Evolutionary conservation across 2,797 vertebrate genomes (phyloP).

Genomic region (Silurus aristotelis): DNA sequence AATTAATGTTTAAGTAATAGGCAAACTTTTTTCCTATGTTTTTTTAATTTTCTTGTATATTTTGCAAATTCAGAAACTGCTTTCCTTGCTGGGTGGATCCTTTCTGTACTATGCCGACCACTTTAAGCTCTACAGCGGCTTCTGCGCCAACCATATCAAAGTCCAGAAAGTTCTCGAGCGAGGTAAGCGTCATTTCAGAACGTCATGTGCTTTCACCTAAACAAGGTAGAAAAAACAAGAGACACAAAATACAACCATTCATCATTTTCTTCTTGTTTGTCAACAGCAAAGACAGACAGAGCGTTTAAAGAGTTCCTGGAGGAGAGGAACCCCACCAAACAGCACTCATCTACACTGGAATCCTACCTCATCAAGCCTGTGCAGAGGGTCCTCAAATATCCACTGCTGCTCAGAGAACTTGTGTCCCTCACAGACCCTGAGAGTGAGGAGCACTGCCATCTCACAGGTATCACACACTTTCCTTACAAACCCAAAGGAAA

Average conservation of each 20-base stretch:
- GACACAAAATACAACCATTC: background rate
- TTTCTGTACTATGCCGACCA: conserved; percentile 96
- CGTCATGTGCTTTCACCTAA: background rate
- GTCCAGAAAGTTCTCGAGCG: conserved; percentile 94
- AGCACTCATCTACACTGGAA: conserved; percentile 92
- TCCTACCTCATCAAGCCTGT: conserved; percentile 97
- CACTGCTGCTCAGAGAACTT: conserved; percentile 88
- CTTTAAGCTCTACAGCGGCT: conserved; percentile 96
- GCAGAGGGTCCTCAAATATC: conserved; percentile 94
- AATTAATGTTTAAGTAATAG: background rate
- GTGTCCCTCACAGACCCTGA: conserved; percentile 85
- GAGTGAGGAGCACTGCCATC: conserved; percentile 89
- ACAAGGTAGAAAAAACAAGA: background rate
- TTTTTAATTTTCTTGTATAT: background rate
- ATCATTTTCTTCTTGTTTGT: background rate
- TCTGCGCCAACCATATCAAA: conserved; percentile 95
- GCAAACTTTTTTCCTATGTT: background rate
- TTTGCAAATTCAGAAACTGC: conserved; percentile 76
- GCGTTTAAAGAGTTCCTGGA: conserved; percentile 92
- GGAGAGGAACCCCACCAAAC: conserved; percentile 88
- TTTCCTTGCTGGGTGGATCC: conserved; percentile 90
- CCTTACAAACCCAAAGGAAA: background rate
- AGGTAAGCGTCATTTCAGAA: conserved; percentile 72
- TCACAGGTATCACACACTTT: conserved; percentile 76
- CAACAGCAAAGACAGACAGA: conserved; percentile 85